A percentile compares a stretch with the other conserved stretches of the same genome.
phyloP scores from a whole-genome alignment of 2,113 vertebrate genomes.

The Bubo bubo region DNA sequence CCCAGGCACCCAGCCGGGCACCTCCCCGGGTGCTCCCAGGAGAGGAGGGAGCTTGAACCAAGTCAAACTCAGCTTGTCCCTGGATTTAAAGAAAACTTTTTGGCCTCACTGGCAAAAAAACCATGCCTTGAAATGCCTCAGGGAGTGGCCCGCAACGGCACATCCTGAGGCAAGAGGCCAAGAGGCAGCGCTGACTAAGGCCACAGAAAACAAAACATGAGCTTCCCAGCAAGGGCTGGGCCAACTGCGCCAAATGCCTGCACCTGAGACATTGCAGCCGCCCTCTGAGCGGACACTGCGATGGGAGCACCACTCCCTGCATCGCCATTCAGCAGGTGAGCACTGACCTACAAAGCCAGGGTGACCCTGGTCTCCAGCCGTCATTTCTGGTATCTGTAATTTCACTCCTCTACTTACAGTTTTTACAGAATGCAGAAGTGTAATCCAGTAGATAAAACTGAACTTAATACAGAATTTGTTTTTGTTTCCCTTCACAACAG shows the following conservation, averaged over 20 bases:
- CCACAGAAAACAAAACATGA: neutral
- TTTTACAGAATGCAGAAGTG: neutral
- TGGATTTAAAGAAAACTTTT: neutral
- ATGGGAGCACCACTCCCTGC: rapidly evolving
- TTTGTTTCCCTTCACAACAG: neutral
- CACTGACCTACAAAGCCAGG: neutral
- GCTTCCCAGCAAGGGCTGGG: neutral
- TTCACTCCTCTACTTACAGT: rapidly evolving
- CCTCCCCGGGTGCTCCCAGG: neutral
- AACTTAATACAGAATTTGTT: neutral
- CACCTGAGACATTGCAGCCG: rapidly evolving
- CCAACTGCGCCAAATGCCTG: rapidly evolving
- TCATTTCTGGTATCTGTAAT: rapidly evolving
- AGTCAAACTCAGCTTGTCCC: neutral
- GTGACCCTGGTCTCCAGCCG: neutral
- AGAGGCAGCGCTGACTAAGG: neutral
- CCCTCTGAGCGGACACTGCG: rapidly evolving
- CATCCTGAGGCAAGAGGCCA: neutral
- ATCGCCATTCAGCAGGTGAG: rapidly evolving
- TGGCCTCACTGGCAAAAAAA: neutral
- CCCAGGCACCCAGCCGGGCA: neutral
- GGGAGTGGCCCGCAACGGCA: neutral
- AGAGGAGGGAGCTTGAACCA: neutral
- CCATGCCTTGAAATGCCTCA: neutral
- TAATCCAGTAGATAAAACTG: neutral